Conservation (phyloP, 2,888 invertebrate species). For the Acleris emargana region DNA sequence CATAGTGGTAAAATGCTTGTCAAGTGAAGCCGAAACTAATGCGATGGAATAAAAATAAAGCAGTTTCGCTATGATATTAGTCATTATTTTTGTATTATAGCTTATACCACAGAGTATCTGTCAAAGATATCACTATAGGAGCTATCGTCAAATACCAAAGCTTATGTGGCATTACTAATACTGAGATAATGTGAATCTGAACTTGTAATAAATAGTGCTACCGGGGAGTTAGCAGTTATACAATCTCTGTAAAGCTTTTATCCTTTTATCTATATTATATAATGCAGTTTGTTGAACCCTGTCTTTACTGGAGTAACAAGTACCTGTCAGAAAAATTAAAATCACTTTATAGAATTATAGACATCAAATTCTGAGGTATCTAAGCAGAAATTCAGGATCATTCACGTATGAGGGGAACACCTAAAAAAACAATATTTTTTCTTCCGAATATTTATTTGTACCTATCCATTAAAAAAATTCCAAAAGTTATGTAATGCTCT, state of each 20-base stretch:
- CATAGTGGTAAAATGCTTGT: no score
- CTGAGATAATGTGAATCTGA: constrained; percentile 34
- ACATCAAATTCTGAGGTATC: not conserved
- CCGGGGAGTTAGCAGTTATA: constrained; percentile 17
- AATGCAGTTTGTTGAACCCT: constrained; percentile 24
- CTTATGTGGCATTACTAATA: constrained; percentile 36
- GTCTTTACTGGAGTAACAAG: not conserved
- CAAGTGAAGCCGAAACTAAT: no score
- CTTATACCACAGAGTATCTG: constrained; percentile 6
- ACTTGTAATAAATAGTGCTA: constrained; percentile 28
- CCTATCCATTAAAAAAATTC: no score
- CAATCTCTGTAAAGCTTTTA: constrained; percentile 30
- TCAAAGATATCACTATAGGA: constrained; percentile 30
- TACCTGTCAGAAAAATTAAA: no score
- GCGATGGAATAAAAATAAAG: not conserved
- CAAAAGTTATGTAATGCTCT: no score
- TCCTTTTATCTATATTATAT: constrained; percentile 24
- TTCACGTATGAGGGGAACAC: no score
- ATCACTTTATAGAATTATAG: no score
- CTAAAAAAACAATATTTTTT: no score
- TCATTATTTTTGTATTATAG: not conserved
- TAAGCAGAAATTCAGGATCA: no score
- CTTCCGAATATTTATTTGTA: no score
- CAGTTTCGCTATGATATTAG: constrained; percentile 3
- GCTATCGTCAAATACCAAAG: constrained; percentile 36